Evolutionary conservation across 2,113 vertebrate species (phyloP), one percentile per base, ranked within the genome.

Genomic region (Archocentrus centrarchus): DNA sequence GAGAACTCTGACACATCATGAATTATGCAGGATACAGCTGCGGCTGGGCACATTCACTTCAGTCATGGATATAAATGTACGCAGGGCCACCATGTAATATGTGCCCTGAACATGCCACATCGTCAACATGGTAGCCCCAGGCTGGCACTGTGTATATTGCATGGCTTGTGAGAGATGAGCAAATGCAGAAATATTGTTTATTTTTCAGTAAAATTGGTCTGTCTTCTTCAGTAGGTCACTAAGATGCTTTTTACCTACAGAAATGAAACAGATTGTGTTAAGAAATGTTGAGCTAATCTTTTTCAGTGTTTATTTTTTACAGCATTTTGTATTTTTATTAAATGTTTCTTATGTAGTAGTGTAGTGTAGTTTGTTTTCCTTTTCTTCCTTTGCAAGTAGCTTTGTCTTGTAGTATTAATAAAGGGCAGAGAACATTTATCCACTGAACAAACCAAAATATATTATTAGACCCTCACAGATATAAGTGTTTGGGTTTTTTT

Each of bases 21-120:
- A 94, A 95, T 94, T 90, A 94, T 95, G 90, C 90, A 94, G 83
- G 41, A 75, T 80, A 59, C 85, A 83, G 91, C 92, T 83, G 91
- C 79, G 15, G 77, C 79, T 50, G 85, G 76, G 66, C 91, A 53
- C 89, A 83, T 64, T 86, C 88, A 73, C 91, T 91, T 82, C 89
- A 90, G 90, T 93, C 88, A 84, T 83, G 88, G 93, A 93, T 92
- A 91, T 93, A 92, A 93, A 94, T 92, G 88, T 80, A 86, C 83
- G 70, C 79, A 75, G 86, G 76, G 77, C 59, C 87, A 64, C 66
- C 88, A 70, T 94, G 91, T 94, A 90, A 92, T 88, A 82, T 83
- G 81, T 81, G 81, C 89, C 85, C 89, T 7, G 27, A 88, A 92
- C 92, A 87, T 62, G 85, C 44, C 0, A 66, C 86, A 77, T 44